Evolutionary conservation across 2,888 invertebrate species (phyloP).

Genomic region (Rotaria magnacalcarata): DNA sequence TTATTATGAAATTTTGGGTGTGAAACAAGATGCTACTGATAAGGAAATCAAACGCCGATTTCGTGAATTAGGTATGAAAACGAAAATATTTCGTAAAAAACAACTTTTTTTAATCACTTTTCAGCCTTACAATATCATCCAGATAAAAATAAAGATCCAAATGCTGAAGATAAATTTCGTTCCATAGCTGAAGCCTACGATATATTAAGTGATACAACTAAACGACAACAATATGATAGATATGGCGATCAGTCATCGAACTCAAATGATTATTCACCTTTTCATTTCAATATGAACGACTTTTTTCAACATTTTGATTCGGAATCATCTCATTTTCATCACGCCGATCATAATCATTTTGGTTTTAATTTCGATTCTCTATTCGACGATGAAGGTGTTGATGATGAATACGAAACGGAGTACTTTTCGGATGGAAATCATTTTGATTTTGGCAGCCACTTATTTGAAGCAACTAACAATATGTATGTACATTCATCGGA

Average conservation of each 20-base stretch:
- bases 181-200: slow-evolving; percentile 45
- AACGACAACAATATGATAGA: slow-evolving; percentile 36
- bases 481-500: not conserved
- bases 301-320: slow-evolving; percentile 41
- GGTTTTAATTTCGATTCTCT: slow-evolving; percentile 42
- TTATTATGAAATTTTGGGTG: slow-evolving; percentile 42
- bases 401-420: not conserved
- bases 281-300: slow-evolving; percentile 42
- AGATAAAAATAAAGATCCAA: slow-evolving; percentile 43
- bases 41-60: slow-evolving; percentile 43
- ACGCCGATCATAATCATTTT: slow-evolving; percentile 30
- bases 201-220: slow-evolving; percentile 34
- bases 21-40: slow-evolving; percentile 34
- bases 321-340: slow-evolving; percentile 34
- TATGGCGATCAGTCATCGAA: not conserved
- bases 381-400: slow-evolving; percentile 31
- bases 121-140: slow-evolving; percentile 45
- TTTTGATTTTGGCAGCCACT: not conserved
- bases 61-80: slow-evolving; percentile 34
- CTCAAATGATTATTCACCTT: not conserved
- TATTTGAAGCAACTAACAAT: not conserved
- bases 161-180: slow-evolving; percentile 43
- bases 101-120: not conserved
- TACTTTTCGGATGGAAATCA: not conserved
- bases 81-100: not conserved